Base-by-base conservation (phyloP, 2,113 vertebrate genomes). In the Cyanoderma ruficeps region DNA sequence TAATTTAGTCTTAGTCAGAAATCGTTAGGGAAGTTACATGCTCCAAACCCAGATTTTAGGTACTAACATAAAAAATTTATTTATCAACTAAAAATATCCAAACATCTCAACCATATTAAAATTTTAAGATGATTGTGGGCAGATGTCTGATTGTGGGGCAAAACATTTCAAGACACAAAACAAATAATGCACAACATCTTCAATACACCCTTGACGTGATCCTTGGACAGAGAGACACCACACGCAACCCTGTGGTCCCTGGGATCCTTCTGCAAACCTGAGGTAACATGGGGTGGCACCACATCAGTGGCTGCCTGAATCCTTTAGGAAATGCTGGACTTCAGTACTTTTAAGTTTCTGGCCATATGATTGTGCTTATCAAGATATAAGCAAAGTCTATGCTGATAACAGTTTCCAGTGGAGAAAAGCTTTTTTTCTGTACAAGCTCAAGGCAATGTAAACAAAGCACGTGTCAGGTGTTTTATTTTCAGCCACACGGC, bases 211-310 rank as follows among this genome's bases (percentile, higher is more conserved):
- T 47, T 74, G 2, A 2, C 8, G 4, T 3, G 22, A 71, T 41
- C 41, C 47, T 39, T 44, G 15, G 9, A 8, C 0, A 0, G 25
- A 0, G 25, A 75, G 33, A 47, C 7, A 47, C 3, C 35, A 42
- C 4, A 69, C 0, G 1, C 16, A 71, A 27, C 14, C 21, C 23
- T 13, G 27, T 19, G 11, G 13, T 27, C 21, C 33, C n/a, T 35
- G 35, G 12, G 15, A 56, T 49, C 37, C 10, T 56, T 20, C n/a
- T 89, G 72, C 46, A 49, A 82, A 60, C 31, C 47, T 15, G 21
- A 65, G 18, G 25, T 44, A 20, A 52, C 31, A 44, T 7, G 12
- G 6, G 12, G 3, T 35, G 31, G 61, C 33, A 67, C 9, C 15
- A 33, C 15, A 35, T 7, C 37, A 78, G 5, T 10, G 33, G 47